Conservation (phyloP, 1,140 invertebrate genomes). For the Habropoda laboriosa region DNA sequence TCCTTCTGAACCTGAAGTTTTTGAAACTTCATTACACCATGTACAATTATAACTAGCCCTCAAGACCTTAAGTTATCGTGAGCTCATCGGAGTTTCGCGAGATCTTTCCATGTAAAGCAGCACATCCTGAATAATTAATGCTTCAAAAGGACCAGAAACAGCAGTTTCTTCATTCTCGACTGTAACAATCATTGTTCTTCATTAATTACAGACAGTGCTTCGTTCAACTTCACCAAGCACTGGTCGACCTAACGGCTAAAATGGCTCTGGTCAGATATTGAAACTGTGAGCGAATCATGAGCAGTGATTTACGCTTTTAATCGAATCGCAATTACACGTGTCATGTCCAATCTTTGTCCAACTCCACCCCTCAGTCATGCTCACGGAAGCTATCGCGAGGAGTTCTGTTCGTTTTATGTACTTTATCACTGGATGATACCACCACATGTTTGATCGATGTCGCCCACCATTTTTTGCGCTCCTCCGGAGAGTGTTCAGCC, state of each 20-base stretch:
- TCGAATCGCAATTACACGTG: constrained; percentile 44
- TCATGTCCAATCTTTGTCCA: neutral
- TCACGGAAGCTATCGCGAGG: constrained; percentile 25
- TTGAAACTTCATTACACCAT: too few relatives aligned
- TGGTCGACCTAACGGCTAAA: neutral
- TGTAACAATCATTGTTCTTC: neutral
- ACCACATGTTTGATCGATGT: constrained; percentile 25
- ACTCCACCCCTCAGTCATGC: neutral
- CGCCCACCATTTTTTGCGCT: constrained; percentile 16
- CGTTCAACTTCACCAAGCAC: neutral
- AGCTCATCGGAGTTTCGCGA: too few relatives aligned
- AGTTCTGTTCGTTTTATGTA: constrained; percentile 31
- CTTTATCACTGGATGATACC: constrained; percentile 25
- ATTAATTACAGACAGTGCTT: neutral
- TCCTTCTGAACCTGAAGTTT: too few relatives aligned
- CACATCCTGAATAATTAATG: too few relatives aligned
- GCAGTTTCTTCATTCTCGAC: too few relatives aligned
- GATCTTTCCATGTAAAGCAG: too few relatives aligned
- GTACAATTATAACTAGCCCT: too few relatives aligned
- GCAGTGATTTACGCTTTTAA: constrained; percentile 40
- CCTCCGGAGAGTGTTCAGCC: neutral
- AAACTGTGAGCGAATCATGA: neutral
- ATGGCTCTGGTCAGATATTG: too few relatives aligned
- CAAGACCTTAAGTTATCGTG: too few relatives aligned
- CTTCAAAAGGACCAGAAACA: too few relatives aligned